These are phyloP conservation scores for Hydrolagus colliei DNA, from an alignment of 2,797 vertebrate genomes.

Conservation along the genomic window DNA sequence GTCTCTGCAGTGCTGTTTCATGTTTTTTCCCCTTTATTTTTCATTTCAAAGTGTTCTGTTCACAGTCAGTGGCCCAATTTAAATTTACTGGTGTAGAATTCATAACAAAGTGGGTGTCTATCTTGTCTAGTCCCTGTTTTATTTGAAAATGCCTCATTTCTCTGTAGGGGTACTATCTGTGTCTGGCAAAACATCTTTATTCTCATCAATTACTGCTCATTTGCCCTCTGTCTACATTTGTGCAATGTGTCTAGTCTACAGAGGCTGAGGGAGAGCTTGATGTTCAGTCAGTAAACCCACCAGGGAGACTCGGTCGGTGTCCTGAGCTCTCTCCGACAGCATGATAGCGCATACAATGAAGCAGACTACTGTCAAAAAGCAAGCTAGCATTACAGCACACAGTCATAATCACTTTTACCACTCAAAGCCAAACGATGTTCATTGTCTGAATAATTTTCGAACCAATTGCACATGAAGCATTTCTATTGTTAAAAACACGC, in stretches of 20 bases:
- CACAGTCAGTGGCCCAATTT: slow-evolving; percentile 31
- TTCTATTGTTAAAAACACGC: not conserved
- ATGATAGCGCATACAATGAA: slow-evolving; percentile 29
- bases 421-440: slow-evolving; percentile 19
- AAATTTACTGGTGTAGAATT: slow-evolving; percentile 26
- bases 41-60: slow-evolving; percentile 28
- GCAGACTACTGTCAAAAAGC: slow-evolving; percentile 30
- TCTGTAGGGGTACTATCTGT: slow-evolving; percentile 32
- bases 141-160: slow-evolving; percentile 30
- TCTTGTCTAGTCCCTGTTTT: slow-evolving; percentile 28
- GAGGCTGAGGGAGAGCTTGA: slow-evolving; percentile 31
- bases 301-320: slow-evolving; percentile 27
- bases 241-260: slow-evolving; percentile 31
- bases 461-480: not conserved
- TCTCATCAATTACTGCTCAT: slow-evolving; percentile 32
- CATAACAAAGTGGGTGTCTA: slow-evolving; percentile 24
- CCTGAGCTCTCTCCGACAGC: slow-evolving; percentile 31
- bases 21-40: slow-evolving; percentile 23
- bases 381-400: slow-evolving; percentile 12
- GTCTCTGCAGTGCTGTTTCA: slow-evolving; percentile 13
- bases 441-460: not conserved
- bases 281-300: slow-evolving; percentile 31
- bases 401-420: slow-evolving; percentile 18
- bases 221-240: slow-evolving; percentile 32
- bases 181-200: slow-evolving; percentile 32